Evolutionary conservation across 2,888 invertebrate genomes (phyloP), one percentile per base, ranked within the genome.

Genomic region (Meghimatium bilineatum): DNA sequence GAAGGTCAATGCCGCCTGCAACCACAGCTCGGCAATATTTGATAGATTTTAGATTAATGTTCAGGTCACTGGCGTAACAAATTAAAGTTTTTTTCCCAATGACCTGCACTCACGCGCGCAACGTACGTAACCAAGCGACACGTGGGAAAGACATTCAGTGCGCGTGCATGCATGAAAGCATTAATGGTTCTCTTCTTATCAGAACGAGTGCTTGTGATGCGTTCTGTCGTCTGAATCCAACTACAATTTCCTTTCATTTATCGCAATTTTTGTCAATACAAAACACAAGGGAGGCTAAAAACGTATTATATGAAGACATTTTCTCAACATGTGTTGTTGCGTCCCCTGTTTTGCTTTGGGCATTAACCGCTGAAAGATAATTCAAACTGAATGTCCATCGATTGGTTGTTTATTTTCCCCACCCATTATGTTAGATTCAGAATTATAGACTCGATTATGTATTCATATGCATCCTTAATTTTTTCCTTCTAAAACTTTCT

Each of bases 161-260:
- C 71, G 71, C 71, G 38, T 71, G 71, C 38, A 38, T 71, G 71
- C 71, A 71, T 71, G 71, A 71, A 71, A 71, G 71, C 71, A 23
- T 36, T 38, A 14, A 1, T 71, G 71, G 36, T 71, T 36, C 71
- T 23, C 20, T 71, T 36, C 71, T 71, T 71, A 38, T 71, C 71
- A 38, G 38, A 0, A 38, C 26, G 71, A 71, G 38, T 71, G 38
- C 38, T 71, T 1, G 2, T 34, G 38, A 71, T 38, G 36, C 36
- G 23, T 23, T 26, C 38, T 14, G 23, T 23, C 34, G 38, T 71
- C 26, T 17, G 32, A 1, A 36, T 71, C 14, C 20, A 36, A 38
- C 20, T 5, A 23, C 38, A 20, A 36, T 71, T 38, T 71, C 71
- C 71, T 56, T 56, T 56, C 56, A 23, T 56, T 66, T 32, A n/a